Evolutionary conservation across 2,888 invertebrate genomes (phyloP).

Genomic region (Mesorhabditis spiculigera): DNA sequence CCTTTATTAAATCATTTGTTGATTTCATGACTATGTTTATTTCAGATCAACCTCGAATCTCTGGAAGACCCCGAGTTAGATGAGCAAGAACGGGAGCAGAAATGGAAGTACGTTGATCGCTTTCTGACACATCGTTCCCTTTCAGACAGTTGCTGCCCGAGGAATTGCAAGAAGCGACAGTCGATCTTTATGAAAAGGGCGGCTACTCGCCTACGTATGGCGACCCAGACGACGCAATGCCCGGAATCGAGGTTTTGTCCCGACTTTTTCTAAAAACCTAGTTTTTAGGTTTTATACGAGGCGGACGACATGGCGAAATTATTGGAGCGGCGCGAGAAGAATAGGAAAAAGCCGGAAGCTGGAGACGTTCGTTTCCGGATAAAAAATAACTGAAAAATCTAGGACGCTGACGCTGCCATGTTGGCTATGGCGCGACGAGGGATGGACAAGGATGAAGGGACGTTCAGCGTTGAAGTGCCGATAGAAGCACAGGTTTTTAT

Average conservation of each 20-base stretch:
- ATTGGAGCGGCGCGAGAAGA: slow-evolving; percentile 18
- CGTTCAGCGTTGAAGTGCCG: slow-evolving; percentile 68
- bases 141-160: slow-evolving; percentile 36
- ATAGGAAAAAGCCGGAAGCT: slow-evolving; percentile 23
- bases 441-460: slow-evolving; percentile 77
- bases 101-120: slow-evolving; percentile 30
- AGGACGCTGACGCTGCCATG: slow-evolving; percentile 67
- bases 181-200: slow-evolving; percentile 73
- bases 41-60: slow-evolving; percentile 32
- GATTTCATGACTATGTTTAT: not conserved
- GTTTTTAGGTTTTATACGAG: slow-evolving; percentile 74
- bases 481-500: slow-evolving; percentile 23
- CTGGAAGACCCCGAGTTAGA: slow-evolving; percentile 45
- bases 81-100: slow-evolving; percentile 52
- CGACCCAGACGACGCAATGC: slow-evolving; percentile 46
- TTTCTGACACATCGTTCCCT: slow-evolving; percentile 13
- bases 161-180: slow-evolving; percentile 36
- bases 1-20: too few species aligned
- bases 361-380: not conserved
- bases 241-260: slow-evolving; percentile 32
- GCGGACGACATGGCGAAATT: slow-evolving; percentile 75
- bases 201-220: slow-evolving; percentile 69
- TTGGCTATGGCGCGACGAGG: slow-evolving; percentile 79
- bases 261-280: slow-evolving; percentile 55
- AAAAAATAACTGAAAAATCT: slow-evolving; percentile 1